These are phyloP conservation scores for Leucophora obtusa DNA, from an alignment of 2,888 invertebrate species.

Conservation along the genomic window DNA sequence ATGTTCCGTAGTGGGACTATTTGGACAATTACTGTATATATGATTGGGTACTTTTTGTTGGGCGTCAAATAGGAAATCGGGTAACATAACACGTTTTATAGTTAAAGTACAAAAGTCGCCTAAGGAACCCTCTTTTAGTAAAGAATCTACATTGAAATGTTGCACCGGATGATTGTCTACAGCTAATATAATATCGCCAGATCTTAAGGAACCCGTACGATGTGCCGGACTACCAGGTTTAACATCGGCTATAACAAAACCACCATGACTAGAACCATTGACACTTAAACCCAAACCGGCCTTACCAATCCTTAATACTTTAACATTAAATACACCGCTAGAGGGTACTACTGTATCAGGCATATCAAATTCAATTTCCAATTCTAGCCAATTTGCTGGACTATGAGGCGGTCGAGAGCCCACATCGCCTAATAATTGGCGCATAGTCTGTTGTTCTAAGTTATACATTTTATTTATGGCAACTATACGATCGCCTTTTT, in stretches of 20 bases:
- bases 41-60: constrained; percentile 74
- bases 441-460: constrained; percentile 81
- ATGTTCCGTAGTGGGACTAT: constrained; percentile 69
- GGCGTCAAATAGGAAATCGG: constrained; percentile 77
- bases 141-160: constrained; percentile 77
- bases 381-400: constrained; percentile 83
- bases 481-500: constrained; percentile 90
- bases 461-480: constrained; percentile 89
- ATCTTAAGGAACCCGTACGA: constrained; percentile 90
- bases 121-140: constrained; percentile 75
- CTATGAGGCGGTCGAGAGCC: constrained; percentile 65
- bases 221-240: constrained; percentile 94
- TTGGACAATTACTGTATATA: constrained; percentile 77
- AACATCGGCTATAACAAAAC: constrained; percentile 92
- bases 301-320: constrained; percentile 86
- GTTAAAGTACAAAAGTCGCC: constrained; percentile 76
- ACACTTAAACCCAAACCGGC: constrained; percentile 94
- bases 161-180: constrained; percentile 90
- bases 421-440: constrained; percentile 78
- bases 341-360: constrained; percentile 94
- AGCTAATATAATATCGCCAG: constrained; percentile 91
- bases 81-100: constrained; percentile 77
- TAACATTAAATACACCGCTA: constrained; percentile 93
- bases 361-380: constrained; percentile 93
- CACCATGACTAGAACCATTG: constrained; percentile 82